phyloP scores from a whole-genome alignment of 2,888 invertebrate species.

The Beris chalybata region DNA sequence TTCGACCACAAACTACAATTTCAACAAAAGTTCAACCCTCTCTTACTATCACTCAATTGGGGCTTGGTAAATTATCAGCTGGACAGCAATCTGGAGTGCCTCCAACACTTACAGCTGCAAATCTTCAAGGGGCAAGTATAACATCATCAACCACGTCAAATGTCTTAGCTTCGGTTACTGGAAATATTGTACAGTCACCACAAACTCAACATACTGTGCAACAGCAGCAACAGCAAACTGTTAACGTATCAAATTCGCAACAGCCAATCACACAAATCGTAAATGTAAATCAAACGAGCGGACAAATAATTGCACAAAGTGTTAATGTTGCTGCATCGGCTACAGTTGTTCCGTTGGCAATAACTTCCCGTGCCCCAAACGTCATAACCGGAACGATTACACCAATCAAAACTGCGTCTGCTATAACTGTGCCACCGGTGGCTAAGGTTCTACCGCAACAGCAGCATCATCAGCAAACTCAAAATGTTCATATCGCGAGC shows the following conservation, averaged over 20 bases:
- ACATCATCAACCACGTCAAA: slow-evolving; percentile 30
- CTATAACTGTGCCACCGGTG: slow-evolving; percentile 45
- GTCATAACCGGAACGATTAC: slow-evolving; percentile 53
- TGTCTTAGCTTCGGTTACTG: slow-evolving; percentile 27
- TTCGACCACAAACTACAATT: slow-evolving; percentile 53
- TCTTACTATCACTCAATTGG: slow-evolving; percentile 54
- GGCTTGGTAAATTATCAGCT: slow-evolving; percentile 49
- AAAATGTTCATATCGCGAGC: slow-evolving; percentile 30
- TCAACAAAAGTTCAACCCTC: slow-evolving; percentile 55
- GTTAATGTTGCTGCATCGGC: slow-evolving; percentile 39
- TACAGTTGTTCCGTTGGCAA: slow-evolving; percentile 53
- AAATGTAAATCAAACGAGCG: slow-evolving; percentile 46
- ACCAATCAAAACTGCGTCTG: slow-evolving; percentile 47
- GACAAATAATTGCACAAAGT: slow-evolving; percentile 45
- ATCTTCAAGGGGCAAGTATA: slow-evolving; percentile 38
- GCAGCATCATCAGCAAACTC: slow-evolving; percentile 34
- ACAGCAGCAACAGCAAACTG: slow-evolving; percentile 35
- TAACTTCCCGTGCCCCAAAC: slow-evolving; percentile 49
- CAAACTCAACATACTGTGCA: slow-evolving; percentile 34
- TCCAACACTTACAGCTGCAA: slow-evolving; percentile 35
- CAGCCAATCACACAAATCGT: slow-evolving; percentile 46
- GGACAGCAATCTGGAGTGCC: slow-evolving; percentile 39
- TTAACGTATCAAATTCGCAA: slow-evolving; percentile 37
- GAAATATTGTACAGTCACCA: slow-evolving; percentile 25
- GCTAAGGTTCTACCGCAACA: slow-evolving; percentile 51